These are phyloP conservation scores for Hermodice carunculata DNA, from an alignment of 2,888 invertebrate genomes.

Conservation along the genomic window DNA sequence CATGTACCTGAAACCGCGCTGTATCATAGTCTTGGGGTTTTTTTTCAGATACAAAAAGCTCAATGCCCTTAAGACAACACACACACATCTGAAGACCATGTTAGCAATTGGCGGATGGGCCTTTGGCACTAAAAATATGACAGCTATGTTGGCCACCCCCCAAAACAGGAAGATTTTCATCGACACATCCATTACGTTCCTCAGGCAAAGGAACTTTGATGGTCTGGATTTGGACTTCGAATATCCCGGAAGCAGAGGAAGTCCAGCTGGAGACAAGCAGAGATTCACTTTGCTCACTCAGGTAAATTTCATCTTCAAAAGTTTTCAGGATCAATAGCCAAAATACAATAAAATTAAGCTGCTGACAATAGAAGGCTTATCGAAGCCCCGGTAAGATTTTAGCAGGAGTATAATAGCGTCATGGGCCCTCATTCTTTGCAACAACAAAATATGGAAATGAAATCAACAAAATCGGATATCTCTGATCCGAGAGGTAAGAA, in stretches of 20 bases:
- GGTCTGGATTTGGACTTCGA: constrained; percentile 95
- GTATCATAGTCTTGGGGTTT: no score
- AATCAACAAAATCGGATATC: no score
- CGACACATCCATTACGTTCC: constrained; percentile 46
- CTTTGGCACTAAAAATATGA: constrained; percentile 80
- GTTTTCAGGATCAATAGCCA: no score
- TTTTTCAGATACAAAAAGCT: constrained; percentile 30
- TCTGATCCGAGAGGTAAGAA: no score
- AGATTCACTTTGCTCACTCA: constrained; percentile 48
- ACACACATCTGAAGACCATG: constrained; percentile 81
- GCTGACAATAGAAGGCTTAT: no score
- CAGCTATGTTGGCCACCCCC: constrained; percentile 50
- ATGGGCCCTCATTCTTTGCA: no score
- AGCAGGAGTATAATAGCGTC: no score
- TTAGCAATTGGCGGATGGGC: constrained; percentile 95
- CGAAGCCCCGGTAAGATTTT: no score
- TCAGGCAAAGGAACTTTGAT: constrained; percentile 76
- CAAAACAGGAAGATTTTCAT: constrained; percentile 51
- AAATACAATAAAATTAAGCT: no score
- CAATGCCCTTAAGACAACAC: constrained; percentile 18
- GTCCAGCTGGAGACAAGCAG: constrained; percentile 57
- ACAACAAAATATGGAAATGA: no score
- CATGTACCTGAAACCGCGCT: no score
- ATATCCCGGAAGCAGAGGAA: constrained; percentile 77
- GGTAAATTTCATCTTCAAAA: no score